Evolutionary conservation across 2,888 invertebrate species (phyloP), one percentile per base, ranked within the genome.

Genomic region (Ecliptopera silaceata): DNA sequence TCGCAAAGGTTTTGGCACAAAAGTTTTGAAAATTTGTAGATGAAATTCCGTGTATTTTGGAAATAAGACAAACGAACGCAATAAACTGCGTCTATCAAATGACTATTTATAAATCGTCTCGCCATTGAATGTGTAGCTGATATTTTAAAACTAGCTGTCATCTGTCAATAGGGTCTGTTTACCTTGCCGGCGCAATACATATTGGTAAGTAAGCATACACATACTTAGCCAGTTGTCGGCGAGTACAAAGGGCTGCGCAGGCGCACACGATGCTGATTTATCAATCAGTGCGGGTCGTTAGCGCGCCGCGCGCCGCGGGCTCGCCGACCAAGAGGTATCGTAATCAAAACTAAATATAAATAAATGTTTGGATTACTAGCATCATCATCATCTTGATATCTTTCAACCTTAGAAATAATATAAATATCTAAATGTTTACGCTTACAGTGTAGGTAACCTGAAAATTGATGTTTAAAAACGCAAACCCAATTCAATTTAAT

Each of bases 211-310:
- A 44, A 4, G 13, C 22, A 38, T 17, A 13, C 31, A 13, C 32
- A 18, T 13, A 13, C 22, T 36, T 15, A 18, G n/a, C n/a, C n/a
- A n/a, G n/a, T n/a, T 43, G 56, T 51, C 59, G 60, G 60, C 54
- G 51, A 61, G 50, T 32, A 64, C 66, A 66, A 66, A 66, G 64
- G 39, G 10, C n/a, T 49, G 64, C 57, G 61, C 61, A 41, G 26
- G 63, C 59, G 64, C 58, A 55, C 56, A 56, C 50, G 63, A 68
- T 70, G 69, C 72, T 75, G 76, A 75, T 78, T 77, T 75, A 77
- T 74, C 75, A 77, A 78, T 78, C 75, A 76, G 72, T 71, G 69
- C 64, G 55, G 43, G 63, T 74, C 75, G 75, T 75, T 74, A 73
- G 71, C 60, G 66, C 69, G 74, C 74, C 72, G 71, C 72, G 71